Conservation (phyloP, 37 sponge, comb jelly and placozoan genomes). For the Crambe crambe region DNA sequence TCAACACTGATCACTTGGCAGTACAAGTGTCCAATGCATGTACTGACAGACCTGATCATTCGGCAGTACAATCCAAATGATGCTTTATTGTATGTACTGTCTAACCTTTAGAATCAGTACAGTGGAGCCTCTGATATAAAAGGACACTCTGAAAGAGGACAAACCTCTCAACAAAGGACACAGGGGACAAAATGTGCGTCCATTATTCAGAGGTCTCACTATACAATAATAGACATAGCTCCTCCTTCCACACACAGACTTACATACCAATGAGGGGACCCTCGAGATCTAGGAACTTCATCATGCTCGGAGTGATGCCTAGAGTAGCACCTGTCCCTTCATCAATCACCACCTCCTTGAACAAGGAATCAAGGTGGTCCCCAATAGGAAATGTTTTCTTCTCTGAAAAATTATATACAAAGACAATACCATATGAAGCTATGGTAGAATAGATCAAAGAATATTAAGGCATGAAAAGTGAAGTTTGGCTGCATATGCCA, state of each 20-base stretch:
- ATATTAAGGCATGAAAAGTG: too few species aligned
- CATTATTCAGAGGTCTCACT: background rate
- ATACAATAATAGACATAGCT: background rate
- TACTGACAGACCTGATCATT: background rate
- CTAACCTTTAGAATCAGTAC: too few species aligned
- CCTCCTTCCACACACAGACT: constrained; percentile 32
- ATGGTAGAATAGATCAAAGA: too few species aligned
- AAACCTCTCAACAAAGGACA: too few species aligned
- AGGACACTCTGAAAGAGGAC: constrained; percentile 3
- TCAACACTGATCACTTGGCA: background rate
- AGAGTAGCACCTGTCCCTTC: constrained; percentile 27
- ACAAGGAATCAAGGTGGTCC: background rate
- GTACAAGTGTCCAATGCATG: background rate
- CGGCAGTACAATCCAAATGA: too few species aligned
- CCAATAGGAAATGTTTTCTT: background rate
- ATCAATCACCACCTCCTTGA: background rate
- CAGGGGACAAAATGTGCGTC: too few species aligned
- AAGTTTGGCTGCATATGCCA: background rate
- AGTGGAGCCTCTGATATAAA: too few species aligned
- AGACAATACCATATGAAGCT: constrained; percentile 2
- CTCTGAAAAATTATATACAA: background rate
- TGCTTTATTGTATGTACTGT: too few species aligned
- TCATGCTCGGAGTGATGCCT: constrained; percentile 26
- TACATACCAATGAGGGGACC: constrained; percentile 41
- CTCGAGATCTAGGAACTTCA: constrained; percentile 20